Conservation (phyloP, 2,888 invertebrate genomes). For the Drosophila dives region DNA sequence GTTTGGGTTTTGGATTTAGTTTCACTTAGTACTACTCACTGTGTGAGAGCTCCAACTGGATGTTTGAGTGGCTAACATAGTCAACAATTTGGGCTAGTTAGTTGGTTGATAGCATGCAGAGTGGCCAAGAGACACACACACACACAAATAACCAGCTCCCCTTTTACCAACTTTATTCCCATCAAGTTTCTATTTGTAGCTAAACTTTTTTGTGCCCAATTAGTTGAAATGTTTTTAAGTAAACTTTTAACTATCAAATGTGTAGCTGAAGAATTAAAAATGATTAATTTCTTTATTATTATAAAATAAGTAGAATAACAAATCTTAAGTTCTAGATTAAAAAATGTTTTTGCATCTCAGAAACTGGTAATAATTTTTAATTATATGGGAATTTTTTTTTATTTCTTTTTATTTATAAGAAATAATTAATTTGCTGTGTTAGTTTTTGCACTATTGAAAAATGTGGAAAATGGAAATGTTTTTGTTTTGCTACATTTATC, state of each 20-base stretch:
- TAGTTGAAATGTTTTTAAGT: constrained; percentile 40
- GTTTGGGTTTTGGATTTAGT: constrained; percentile 17
- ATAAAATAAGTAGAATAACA: neutral
- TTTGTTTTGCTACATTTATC: neutral
- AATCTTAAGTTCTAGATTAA: neutral
- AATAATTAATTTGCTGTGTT: neutral
- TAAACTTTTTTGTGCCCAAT: constrained; percentile 40
- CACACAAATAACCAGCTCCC: constrained; percentile 22
- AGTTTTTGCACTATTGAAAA: neutral
- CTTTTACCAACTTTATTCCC: constrained; percentile 38
- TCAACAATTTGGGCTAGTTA: constrained; percentile 69
- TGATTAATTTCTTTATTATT: neutral
- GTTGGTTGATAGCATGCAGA: constrained; percentile 61
- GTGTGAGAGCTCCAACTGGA: constrained; percentile 8
- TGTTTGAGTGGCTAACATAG: constrained; percentile 54
- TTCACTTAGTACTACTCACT: constrained; percentile 10
- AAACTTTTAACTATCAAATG: constrained; percentile 37
- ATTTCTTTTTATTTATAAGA: neutral
- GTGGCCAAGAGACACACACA: constrained; percentile 26
- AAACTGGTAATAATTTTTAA: neutral
- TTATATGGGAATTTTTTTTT: neutral
- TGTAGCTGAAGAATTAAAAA: neutral
- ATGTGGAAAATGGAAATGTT: neutral
- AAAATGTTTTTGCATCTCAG: neutral
- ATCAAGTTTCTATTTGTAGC: constrained; percentile 2